Percentiles rank a stretch among this genome's conserved stretches.
Evolutionary conservation across 2,113 vertebrate species (phyloP).

Genomic region (Lanius collurio): DNA sequence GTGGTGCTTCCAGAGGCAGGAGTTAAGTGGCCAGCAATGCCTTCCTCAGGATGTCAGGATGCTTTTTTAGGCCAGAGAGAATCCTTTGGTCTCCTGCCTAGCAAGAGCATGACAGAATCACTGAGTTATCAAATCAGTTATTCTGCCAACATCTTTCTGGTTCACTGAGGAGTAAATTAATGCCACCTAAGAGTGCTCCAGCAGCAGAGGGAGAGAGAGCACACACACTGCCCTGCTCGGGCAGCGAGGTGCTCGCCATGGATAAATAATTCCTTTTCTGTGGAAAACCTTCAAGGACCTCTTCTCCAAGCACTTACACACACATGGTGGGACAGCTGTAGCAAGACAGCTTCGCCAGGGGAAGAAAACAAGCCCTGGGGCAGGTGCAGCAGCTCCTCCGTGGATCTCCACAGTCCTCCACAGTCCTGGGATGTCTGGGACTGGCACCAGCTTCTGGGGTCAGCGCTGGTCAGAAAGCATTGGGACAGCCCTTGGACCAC

Average conservation of each 20-base stretch:
- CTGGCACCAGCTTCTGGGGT: background rate
- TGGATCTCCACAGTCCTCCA: fast-evolving
- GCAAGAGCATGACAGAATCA: background rate
- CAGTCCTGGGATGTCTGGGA: background rate
- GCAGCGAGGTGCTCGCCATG: background rate
- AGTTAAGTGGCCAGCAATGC: background rate
- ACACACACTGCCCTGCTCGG: background rate
- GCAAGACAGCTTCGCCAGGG: background rate
- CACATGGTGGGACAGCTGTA: background rate
- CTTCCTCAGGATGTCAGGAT: background rate
- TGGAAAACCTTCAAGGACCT: background rate
- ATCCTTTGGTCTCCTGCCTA: background rate
- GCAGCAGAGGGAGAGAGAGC: background rate
- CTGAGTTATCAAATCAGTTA: conserved; percentile 44
- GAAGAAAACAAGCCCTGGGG: background rate
- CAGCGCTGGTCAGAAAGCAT: fast-evolving
- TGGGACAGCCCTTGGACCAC: background rate
- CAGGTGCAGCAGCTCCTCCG: background rate
- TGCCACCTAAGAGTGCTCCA: background rate
- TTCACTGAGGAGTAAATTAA: conserved; percentile 34
- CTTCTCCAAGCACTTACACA: background rate
- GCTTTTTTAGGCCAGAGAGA: background rate
- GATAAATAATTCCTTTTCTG: background rate
- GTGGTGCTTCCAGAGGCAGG: background rate
- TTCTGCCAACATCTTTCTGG: conserved; percentile 51